Percentiles rank a stretch among this genome's conserved stretches.
phyloP scores from a whole-genome alignment of 2,797 vertebrate genomes.

The Neosilurus hyrtlii region DNA sequence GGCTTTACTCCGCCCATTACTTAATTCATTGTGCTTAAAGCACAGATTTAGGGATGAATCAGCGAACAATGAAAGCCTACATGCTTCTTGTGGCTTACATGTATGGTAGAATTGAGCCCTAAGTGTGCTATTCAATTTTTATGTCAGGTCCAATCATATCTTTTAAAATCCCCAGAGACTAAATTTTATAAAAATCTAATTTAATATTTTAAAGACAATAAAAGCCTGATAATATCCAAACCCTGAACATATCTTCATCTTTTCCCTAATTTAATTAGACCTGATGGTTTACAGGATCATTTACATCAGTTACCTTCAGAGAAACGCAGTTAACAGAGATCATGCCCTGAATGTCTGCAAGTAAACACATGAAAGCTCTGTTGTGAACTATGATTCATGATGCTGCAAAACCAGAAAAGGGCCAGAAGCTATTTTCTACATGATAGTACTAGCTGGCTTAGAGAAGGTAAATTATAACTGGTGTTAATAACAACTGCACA shows the following conservation, averaged over 20 bases:
- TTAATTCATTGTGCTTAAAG: too few relatives aligned
- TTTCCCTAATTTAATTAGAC: not conserved
- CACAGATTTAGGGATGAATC: too few relatives aligned
- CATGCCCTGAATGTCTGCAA: not conserved
- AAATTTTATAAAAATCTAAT: not conserved
- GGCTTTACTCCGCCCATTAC: too few relatives aligned
- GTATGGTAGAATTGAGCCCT: too few relatives aligned
- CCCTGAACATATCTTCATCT: not conserved
- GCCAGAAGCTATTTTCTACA: not conserved
- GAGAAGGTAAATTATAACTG: not conserved
- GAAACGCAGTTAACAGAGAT: not conserved
- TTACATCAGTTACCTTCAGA: not conserved
- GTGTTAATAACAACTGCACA: not conserved
- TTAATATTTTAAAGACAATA: not conserved
- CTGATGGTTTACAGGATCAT: not conserved
- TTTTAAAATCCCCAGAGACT: not conserved
- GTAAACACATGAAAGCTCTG: not conserved
- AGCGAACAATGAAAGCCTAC: too few relatives aligned
- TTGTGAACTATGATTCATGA: constrained; percentile 17
- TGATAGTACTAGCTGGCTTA: not conserved
- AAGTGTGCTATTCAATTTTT: too few relatives aligned
- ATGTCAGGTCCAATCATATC: not conserved
- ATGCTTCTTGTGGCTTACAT: too few relatives aligned
- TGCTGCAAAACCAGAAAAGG: not conserved
- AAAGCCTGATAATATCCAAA: not conserved